Percentiles rank a stretch among this genome's conserved stretches.
phyloP scores from a whole-genome alignment of 2,888 invertebrate species.

The Agrilus cyanescens region DNA sequence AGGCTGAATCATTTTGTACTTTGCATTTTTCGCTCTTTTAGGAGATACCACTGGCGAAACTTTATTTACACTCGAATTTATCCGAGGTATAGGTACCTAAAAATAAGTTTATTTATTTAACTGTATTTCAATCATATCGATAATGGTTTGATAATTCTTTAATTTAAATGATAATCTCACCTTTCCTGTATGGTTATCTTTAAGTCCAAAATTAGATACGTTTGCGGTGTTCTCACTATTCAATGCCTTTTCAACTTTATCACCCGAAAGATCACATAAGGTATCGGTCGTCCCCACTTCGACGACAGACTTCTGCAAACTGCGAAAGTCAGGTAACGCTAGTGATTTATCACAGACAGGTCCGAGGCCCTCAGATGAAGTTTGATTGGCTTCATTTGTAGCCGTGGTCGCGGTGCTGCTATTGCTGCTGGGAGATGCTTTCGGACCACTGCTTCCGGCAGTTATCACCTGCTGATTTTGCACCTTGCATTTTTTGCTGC shows the following conservation, averaged over 20 bases:
- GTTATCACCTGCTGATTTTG: conserved; percentile 6
- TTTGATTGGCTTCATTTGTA: conserved; percentile 29
- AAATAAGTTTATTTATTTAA: conserved; percentile 12
- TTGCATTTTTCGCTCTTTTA: conserved; percentile 24
- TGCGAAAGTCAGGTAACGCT: conserved; percentile 38
- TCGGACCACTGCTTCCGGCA: conserved; percentile 6
- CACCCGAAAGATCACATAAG: conserved; percentile 9
- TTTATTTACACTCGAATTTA: conserved; percentile 19
- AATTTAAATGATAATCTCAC: conserved; percentile 1
- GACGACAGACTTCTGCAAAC: conserved; percentile 31
- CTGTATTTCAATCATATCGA: too few relatives aligned
- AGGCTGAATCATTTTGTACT: conserved; percentile 43
- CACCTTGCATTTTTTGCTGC: conserved; percentile 16
- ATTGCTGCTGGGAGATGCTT: conserved; percentile 27
- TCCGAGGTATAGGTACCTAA: conserved; percentile 29
- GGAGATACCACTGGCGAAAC: conserved; percentile 17
- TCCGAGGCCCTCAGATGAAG: conserved; percentile 30
- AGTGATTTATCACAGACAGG: conserved; percentile 34
- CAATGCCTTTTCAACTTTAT: conserved; percentile 7
- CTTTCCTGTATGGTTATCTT: conserved; percentile 3
- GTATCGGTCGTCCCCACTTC: conserved; percentile 10
- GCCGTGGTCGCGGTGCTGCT: conserved; percentile 41
- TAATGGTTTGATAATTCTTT: too few relatives aligned
- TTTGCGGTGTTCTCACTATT: conserved; percentile 5
- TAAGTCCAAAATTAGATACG: conserved; percentile 6